Evolutionary conservation across 2,113 vertebrate genomes (phyloP).

Genomic region (Lota lota): DNA sequence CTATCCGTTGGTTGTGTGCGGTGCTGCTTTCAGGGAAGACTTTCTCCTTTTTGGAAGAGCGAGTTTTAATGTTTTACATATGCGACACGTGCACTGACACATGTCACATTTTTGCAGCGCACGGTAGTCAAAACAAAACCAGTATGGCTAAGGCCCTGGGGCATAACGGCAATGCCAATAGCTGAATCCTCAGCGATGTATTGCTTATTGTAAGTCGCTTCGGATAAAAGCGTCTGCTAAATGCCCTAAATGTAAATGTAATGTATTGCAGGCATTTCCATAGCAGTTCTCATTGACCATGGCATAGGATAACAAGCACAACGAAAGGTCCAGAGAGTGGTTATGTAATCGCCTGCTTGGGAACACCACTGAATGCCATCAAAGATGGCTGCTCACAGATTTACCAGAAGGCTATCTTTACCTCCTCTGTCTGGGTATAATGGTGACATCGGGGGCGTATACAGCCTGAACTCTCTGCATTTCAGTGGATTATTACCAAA

Average conservation of each 20-base stretch:
- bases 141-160: not conserved
- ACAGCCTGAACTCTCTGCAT: conserved; percentile 21
- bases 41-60: not conserved
- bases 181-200: conserved; percentile 2
- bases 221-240: too few species aligned
- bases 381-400: conserved; percentile 16
- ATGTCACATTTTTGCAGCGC: conserved; percentile 1
- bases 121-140: not conserved
- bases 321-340: not conserved
- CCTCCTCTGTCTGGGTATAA: conserved; percentile 4
- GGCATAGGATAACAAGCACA: conserved; percentile 8
- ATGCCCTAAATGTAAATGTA: too few species aligned
- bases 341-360: conserved; percentile 2
- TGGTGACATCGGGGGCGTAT: conserved; percentile 21
- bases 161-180: conserved; percentile 1
- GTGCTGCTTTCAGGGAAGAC: conserved; percentile 5
- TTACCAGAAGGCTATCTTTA: conserved; percentile 13
- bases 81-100: conserved; percentile 7
- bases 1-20: conserved; percentile 5
- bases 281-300: conserved; percentile 5
- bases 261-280: conserved; percentile 7
- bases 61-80: too few species aligned
- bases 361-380: conserved; percentile 11
- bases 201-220: too few species aligned
- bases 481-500: conserved; percentile 24